phyloP scores from a whole-genome alignment of 2,888 invertebrate genomes.

The Pecten maximus region DNA sequence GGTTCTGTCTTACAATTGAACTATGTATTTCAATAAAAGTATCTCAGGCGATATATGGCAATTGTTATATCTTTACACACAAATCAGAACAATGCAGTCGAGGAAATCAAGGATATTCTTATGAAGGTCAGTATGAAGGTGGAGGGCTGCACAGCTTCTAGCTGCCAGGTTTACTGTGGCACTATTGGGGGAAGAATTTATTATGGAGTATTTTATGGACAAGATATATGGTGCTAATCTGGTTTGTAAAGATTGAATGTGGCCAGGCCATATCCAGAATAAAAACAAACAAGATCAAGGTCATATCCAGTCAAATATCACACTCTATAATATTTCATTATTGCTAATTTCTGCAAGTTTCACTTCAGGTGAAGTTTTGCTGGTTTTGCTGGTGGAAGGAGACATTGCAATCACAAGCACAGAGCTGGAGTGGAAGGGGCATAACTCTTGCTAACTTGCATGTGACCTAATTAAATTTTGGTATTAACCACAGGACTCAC shows the following conservation, averaged over 20 bases:
- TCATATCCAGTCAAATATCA: not conserved
- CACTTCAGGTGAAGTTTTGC: not conserved
- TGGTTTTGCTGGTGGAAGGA: not conserved
- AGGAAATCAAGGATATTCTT: not conserved
- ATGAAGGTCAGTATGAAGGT: constrained; percentile 16
- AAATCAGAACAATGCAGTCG: constrained; percentile 11
- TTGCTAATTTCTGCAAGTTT: not conserved
- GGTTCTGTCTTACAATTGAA: not conserved
- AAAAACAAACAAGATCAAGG: not conserved
- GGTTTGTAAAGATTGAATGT: not conserved
- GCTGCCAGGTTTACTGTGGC: not conserved
- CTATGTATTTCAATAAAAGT: not conserved
- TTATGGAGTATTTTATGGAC: not conserved
- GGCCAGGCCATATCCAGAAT: not conserved
- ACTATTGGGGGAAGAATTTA: not conserved
- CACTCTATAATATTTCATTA: not conserved
- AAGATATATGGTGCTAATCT: not conserved
- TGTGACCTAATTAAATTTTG: not conserved
- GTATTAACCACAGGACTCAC: too few species aligned
- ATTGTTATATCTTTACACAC: constrained; percentile 31
- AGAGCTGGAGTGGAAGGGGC: not conserved
- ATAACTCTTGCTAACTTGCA: not conserved
- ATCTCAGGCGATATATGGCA: constrained; percentile 7
- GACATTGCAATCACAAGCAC: not conserved
- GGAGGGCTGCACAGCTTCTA: not conserved